Percentiles rank a stretch among this genome's conserved stretches.
These are phyloP conservation scores for Fregata magnificens DNA, from an alignment of 2,113 vertebrate genomes.

Conservation along the genomic window DNA sequence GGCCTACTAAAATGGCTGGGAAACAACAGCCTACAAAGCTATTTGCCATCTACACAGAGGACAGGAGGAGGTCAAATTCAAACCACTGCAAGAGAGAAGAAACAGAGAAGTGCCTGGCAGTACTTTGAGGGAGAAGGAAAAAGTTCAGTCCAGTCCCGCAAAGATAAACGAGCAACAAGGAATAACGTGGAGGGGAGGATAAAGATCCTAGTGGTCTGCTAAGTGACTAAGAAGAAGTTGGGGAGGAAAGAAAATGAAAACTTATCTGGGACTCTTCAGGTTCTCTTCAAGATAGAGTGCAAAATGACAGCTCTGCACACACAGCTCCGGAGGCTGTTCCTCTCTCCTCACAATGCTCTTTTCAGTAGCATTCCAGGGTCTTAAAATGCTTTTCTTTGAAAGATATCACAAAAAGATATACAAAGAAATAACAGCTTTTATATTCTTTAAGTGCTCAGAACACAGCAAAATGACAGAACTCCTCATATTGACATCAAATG, in stretches of 20 bases:
- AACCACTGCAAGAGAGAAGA: not conserved
- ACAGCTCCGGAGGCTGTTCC: not conserved
- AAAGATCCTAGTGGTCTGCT: not conserved
- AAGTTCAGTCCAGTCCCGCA: not conserved
- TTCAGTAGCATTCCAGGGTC: not conserved
- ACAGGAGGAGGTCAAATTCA: not conserved
- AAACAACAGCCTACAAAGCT: not conserved
- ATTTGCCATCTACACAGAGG: not conserved
- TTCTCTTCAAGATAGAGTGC: not conserved
- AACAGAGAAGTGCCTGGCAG: not conserved
- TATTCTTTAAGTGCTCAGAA: not conserved
- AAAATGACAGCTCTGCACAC: not conserved
- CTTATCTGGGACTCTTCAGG: not conserved
- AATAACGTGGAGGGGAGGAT: not conserved
- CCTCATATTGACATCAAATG: not conserved
- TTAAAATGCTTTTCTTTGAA: not conserved
- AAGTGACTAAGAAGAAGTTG: not conserved
- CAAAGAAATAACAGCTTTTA: not conserved
- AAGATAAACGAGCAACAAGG: not conserved
- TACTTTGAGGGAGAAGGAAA: not conserved
- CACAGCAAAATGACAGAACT: not conserved
- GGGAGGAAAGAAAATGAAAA: not conserved
- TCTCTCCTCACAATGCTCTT: fast-evolving
- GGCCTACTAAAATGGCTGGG: not conserved
- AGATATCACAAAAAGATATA: not conserved